These are phyloP conservation scores for Gastrophysa polygoni DNA, from an alignment of 2,888 invertebrate species.

Conservation along the genomic window DNA sequence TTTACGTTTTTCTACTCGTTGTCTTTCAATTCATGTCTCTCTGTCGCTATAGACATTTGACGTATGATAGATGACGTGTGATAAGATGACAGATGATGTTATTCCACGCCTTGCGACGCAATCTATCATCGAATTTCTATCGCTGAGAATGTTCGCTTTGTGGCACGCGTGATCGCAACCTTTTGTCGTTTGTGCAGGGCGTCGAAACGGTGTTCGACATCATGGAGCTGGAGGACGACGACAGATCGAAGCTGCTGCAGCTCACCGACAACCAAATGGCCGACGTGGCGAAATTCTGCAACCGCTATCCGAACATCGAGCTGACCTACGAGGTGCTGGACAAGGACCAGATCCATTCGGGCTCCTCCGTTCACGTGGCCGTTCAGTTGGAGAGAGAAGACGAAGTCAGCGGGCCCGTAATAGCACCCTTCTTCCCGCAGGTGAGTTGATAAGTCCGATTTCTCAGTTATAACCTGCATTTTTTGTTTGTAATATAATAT, in stretches of 20 bases:
- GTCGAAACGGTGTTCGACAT: slow-evolving; percentile 95
- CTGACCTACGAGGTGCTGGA: slow-evolving; percentile 89
- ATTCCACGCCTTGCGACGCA: no score
- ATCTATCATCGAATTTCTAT: no score
- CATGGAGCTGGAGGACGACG: slow-evolving; percentile 93
- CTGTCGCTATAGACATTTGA: no score
- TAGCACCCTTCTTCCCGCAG: slow-evolving; percentile 98
- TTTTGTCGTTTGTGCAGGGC: slow-evolving; percentile 54
- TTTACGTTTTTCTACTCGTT: no score
- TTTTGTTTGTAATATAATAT: slow-evolving; percentile 3
- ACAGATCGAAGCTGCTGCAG: slow-evolving; percentile 78
- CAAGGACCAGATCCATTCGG: slow-evolving; percentile 78
- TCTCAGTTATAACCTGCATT: background rate
- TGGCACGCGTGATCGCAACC: no score
- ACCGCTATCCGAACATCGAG: slow-evolving; percentile 98
- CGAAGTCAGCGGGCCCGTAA: slow-evolving; percentile 94
- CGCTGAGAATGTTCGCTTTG: no score
- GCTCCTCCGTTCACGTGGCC: slow-evolving; percentile 86
- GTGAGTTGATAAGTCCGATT: slow-evolving; percentile 57
- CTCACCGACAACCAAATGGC: slow-evolving; percentile 90
- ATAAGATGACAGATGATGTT: no score
- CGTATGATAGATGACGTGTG: no score
- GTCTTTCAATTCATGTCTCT: no score
- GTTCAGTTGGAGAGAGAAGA: slow-evolving; percentile 96
- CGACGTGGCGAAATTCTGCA: slow-evolving; percentile 98